Conservation (phyloP, 2,797 vertebrate species). For the Acrocephalus scirpaceus region DNA sequence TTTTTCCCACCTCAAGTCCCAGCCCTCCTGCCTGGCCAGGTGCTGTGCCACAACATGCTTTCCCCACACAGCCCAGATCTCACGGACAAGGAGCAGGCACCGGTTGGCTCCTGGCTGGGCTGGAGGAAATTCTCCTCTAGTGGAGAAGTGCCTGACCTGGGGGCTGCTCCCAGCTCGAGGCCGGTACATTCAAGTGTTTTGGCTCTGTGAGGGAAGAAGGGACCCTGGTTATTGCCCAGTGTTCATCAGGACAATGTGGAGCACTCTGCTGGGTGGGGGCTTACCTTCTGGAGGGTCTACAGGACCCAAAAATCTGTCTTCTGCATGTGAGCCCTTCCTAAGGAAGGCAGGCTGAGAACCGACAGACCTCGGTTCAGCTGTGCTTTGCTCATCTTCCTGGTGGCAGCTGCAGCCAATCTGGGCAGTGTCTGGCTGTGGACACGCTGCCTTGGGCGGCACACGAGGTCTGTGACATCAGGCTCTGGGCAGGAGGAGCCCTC, state of each 20-base stretch:
- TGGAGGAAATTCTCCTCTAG: background rate
- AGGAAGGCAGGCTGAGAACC: background rate
- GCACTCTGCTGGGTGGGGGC: background rate
- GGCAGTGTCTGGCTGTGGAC: background rate
- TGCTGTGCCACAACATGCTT: background rate
- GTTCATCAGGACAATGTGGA: background rate
- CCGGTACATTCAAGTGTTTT: rapidly evolving
- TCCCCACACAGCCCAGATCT: background rate
- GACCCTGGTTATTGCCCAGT: background rate
- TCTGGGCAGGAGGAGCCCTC: background rate
- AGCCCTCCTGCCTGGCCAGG: background rate
- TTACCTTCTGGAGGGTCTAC: background rate
- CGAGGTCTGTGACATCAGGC: rapidly evolving
- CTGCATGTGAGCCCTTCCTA: background rate
- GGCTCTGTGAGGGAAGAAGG: background rate
- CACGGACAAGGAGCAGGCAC: rapidly evolving
- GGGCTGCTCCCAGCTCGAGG: background rate
- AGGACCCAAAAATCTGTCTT: background rate
- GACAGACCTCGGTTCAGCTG: background rate
- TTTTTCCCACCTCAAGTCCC: background rate
- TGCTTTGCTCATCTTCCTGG: background rate
- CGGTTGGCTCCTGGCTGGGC: rapidly evolving
- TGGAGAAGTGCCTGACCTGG: background rate
- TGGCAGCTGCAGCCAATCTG: background rate
- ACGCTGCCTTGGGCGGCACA: background rate